These are phyloP conservation scores for Notodromas monacha DNA, from an alignment of 2,888 invertebrate genomes.

Conservation along the genomic window DNA sequence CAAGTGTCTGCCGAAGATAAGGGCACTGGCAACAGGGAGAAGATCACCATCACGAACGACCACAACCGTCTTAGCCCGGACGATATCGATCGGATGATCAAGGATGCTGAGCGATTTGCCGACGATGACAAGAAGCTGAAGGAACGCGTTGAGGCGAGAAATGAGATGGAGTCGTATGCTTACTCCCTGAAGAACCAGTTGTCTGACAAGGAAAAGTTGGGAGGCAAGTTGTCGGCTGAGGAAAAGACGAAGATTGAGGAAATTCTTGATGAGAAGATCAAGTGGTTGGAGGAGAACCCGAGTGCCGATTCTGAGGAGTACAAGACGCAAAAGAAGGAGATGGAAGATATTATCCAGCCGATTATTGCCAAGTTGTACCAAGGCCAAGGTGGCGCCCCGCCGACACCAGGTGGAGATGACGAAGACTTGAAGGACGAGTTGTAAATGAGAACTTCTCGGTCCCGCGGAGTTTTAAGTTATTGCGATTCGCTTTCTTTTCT, in stretches of 20 bases:
- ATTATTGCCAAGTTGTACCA: conserved; percentile 89
- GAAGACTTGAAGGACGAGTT: conserved; percentile 55
- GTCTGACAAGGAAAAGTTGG: conserved; percentile 81
- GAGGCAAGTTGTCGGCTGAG: conserved; percentile 49
- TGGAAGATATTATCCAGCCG: conserved; percentile 81
- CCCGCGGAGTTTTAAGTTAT: too few species aligned
- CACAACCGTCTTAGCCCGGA: conserved; percentile 86
- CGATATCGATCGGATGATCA: conserved; percentile 95
- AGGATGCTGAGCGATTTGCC: conserved; percentile 91
- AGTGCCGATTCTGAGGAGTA: conserved; percentile 69
- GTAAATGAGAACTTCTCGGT: too few species aligned
- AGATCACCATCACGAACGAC: conserved; percentile 94
- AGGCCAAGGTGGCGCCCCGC: conserved; percentile 32
- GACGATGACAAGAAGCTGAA: conserved; percentile 92
- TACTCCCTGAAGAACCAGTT: conserved; percentile 93
- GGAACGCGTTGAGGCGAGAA: conserved; percentile 76
- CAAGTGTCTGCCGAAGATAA: conserved; percentile 87
- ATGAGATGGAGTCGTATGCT: conserved; percentile 83
- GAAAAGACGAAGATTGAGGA: conserved; percentile 77
- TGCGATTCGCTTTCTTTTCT: too few species aligned
- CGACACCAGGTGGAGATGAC: conserved; percentile 31
- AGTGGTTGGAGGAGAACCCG: conserved; percentile 85
- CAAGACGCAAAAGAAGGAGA: conserved; percentile 68
- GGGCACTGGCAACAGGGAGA: conserved; percentile 90
- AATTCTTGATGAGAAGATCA: conserved; percentile 82